These are phyloP conservation scores for Apocheima hispidaria DNA, from an alignment of 2,888 invertebrate species.

Conservation along the genomic window DNA sequence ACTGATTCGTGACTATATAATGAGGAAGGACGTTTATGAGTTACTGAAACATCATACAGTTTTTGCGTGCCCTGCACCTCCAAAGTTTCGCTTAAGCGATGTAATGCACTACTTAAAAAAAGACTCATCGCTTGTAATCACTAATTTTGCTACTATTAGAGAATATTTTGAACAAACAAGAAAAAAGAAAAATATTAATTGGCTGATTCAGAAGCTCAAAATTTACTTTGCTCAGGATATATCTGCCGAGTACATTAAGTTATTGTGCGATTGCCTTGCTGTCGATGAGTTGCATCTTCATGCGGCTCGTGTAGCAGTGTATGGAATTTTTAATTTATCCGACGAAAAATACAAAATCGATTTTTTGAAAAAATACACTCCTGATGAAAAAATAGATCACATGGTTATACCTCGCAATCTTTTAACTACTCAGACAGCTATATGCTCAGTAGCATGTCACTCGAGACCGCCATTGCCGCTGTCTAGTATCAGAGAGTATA, in stretches of 20 bases:
- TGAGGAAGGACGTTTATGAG: too few species aligned
- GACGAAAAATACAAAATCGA: slow-evolving; percentile 49
- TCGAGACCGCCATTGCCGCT: slow-evolving; percentile 64
- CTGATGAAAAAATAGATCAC: slow-evolving; percentile 59
- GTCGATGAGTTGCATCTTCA: slow-evolving; percentile 20
- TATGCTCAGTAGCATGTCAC: slow-evolving; percentile 58
- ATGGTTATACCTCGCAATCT: slow-evolving; percentile 46
- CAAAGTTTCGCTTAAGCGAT: neutral
- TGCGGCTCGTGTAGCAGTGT: slow-evolving; percentile 46
- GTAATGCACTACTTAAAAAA: slow-evolving; percentile 29
- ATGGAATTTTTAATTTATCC: slow-evolving; percentile 58
- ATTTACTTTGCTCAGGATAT: slow-evolving; percentile 32
- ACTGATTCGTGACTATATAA: too few species aligned
- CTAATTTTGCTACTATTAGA: slow-evolving; percentile 28
- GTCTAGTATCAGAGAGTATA: slow-evolving; percentile 49
- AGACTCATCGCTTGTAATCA: slow-evolving; percentile 29
- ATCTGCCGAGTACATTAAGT: slow-evolving; percentile 27
- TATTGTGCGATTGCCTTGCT: slow-evolving; percentile 30
- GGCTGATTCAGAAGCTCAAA: slow-evolving; percentile 26
- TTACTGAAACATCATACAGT: too few species aligned
- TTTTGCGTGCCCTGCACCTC: neutral
- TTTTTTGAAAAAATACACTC: slow-evolving; percentile 58
- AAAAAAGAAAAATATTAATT: slow-evolving; percentile 18
- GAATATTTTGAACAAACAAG: slow-evolving; percentile 14
- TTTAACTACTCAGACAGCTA: slow-evolving; percentile 57